Evolutionary conservation across 2,797 vertebrate genomes (phyloP).

Genomic region (Epinephelus malabaricus): DNA sequence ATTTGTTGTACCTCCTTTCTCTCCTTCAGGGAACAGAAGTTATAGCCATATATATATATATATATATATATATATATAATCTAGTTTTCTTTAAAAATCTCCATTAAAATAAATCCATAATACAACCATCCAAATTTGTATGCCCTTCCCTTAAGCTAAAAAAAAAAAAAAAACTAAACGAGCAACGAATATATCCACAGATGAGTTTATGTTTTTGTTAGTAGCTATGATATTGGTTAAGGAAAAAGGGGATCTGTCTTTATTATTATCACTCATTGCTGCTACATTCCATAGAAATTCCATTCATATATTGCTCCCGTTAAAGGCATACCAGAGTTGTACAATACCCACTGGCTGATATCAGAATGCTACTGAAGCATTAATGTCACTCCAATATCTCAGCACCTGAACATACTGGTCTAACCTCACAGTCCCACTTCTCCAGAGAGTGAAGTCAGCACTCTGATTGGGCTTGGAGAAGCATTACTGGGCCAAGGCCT

Average conservation of each 20-base stretch:
- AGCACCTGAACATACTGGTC: slow-evolving; percentile 2
- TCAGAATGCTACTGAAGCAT: background rate
- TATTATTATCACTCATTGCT: background rate
- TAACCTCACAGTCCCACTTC: background rate
- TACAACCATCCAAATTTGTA: too few relatives aligned
- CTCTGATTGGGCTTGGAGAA: slow-evolving; percentile 41
- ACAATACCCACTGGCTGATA: background rate
- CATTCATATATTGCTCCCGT: background rate
- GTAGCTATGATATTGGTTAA: too few relatives aligned
- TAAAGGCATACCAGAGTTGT: background rate
- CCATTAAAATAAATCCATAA: too few relatives aligned
- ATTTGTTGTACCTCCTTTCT: too few relatives aligned
- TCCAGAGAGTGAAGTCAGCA: slow-evolving; percentile 29
- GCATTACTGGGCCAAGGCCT: slow-evolving; percentile 43
- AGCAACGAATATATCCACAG: too few relatives aligned
- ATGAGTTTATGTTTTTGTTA: too few relatives aligned
- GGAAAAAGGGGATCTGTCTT: background rate
- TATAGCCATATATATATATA: too few relatives aligned
- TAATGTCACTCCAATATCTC: background rate
- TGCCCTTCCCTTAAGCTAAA: too few relatives aligned
- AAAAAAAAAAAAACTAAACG: too few relatives aligned
- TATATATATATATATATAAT: too few relatives aligned
- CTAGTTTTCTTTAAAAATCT: too few relatives aligned
- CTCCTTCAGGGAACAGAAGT: too few relatives aligned
- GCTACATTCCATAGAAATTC: background rate